These are phyloP conservation scores for Scaptomyza montana DNA, from an alignment of 1,140 invertebrate genomes.

Conservation along the genomic window DNA sequence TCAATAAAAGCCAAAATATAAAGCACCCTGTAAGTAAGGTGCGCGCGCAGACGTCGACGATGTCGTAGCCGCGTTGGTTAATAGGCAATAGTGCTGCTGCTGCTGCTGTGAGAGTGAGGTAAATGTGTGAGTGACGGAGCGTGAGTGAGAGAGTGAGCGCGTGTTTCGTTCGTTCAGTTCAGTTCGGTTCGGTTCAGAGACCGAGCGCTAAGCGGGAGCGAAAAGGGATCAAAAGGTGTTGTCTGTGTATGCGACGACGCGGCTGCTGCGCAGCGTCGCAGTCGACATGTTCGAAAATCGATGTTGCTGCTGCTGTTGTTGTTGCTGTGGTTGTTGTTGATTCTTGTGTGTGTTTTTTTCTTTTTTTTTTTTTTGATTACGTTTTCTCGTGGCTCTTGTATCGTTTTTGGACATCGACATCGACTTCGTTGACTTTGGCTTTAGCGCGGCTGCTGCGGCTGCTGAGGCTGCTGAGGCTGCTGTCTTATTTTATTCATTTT, in stretches of 20 bases:
- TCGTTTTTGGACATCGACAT: conserved; percentile 32
- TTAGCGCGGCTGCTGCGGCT: conserved; percentile 18
- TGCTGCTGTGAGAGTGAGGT: conserved; percentile 3
- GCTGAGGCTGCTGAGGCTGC: conserved; percentile 30
- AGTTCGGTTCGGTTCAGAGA: conserved; percentile 23
- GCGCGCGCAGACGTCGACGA: conserved; percentile 42
- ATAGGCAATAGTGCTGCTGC: conserved; percentile 22
- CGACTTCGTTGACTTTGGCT: conserved; percentile 52
- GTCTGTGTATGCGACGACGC: conserved; percentile 33
- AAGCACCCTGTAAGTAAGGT: conserved; percentile 66
- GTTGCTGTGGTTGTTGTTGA: too few species aligned
- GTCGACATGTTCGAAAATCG: conserved; percentile 12
- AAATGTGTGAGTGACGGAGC: conserved; percentile 14
- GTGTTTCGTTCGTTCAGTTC: conserved; percentile 6
- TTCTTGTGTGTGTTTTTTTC: too few species aligned
- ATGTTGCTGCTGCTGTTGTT: conserved; percentile 58
- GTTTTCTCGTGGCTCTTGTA: conserved; percentile 70
- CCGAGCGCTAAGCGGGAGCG: conserved; percentile 53
- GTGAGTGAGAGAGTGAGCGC: conserved; percentile 16
- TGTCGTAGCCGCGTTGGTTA: conserved; percentile 45
- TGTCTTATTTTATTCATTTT: conserved; percentile 42
- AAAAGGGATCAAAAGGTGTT: conserved; percentile 78
- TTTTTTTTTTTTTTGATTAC: conserved; percentile 69
- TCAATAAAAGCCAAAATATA: conserved; percentile 51
- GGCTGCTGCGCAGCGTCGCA: conserved; percentile 1